Conservation (phyloP, 2,888 invertebrate species). For the Phoenoteleia sp. region DNA sequence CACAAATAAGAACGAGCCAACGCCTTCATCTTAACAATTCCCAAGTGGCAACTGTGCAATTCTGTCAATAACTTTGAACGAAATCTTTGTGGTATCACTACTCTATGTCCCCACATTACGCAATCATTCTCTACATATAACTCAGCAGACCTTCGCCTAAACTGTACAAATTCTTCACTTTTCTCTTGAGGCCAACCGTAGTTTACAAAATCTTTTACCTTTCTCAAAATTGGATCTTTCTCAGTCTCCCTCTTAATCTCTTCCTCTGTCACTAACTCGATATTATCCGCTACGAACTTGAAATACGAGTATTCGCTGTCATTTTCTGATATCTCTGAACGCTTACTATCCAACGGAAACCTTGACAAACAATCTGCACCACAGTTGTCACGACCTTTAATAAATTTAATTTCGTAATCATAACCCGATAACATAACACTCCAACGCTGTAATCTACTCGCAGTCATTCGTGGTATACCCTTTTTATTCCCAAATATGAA, state of each 20-base stretch:
- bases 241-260: neutral
- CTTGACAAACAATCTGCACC: conserved; percentile 15
- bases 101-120: conserved; percentile 22
- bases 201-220: neutral
- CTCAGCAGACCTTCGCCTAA: neutral
- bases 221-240: neutral
- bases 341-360: neutral
- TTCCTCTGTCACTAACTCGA: neutral
- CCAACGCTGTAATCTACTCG: conserved; percentile 63
- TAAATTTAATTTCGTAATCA: conserved; percentile 39
- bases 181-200: neutral
- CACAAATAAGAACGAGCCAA: conserved; percentile 76
- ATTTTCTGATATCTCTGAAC: too few species aligned
- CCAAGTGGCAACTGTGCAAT: conserved; percentile 74
- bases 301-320: too few species aligned
- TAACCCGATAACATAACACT: conserved; percentile 62
- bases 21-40: conserved; percentile 77
- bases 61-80: conserved; percentile 7
- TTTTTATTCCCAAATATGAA: conserved; percentile 67
- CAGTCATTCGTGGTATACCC: conserved; percentile 70
- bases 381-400: neutral
- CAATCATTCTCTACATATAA: neutral
- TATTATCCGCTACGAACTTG: too few species aligned
- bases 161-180: too few species aligned
- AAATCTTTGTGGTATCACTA: conserved; percentile 37